A percentile compares a stretch with the other conserved stretches of the same genome.
Conservation (phyloP, 2,797 vertebrate species). For the Salarias fasciatus region DNA sequence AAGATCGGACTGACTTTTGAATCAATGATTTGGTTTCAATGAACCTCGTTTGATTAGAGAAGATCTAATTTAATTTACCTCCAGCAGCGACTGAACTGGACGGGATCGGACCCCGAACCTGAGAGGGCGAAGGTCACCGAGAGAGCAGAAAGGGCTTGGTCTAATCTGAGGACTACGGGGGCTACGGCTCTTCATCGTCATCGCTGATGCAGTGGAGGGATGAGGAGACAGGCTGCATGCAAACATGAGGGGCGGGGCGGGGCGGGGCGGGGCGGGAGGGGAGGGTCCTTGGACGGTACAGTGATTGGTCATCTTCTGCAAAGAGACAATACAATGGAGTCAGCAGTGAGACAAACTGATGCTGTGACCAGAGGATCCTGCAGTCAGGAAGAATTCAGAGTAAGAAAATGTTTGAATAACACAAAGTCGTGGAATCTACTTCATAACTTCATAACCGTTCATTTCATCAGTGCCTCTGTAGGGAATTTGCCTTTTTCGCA, state of each 20-base stretch:
- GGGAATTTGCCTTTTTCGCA: too few relatives aligned
- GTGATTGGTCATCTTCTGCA: slow-evolving; percentile 74
- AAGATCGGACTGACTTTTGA: slow-evolving; percentile 10
- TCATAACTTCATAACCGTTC: too few relatives aligned
- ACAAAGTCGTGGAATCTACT: too few relatives aligned
- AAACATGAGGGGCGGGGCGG: slow-evolving; percentile 23
- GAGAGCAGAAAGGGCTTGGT: slow-evolving; percentile 47
- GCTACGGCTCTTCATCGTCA: slow-evolving; percentile 67
- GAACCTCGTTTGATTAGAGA: slow-evolving; percentile 10
- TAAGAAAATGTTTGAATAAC: too few relatives aligned
- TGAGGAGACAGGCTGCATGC: slow-evolving; percentile 76
- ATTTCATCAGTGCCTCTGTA: too few relatives aligned
- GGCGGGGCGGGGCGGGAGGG: slow-evolving; percentile 34
- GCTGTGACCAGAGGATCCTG: too few relatives aligned
- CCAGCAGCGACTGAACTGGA: slow-evolving; percentile 42
- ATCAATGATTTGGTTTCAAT: slow-evolving; percentile 13
- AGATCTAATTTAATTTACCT: slow-evolving; percentile 19
- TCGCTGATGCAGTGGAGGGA: slow-evolving; percentile 53
- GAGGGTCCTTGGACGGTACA: slow-evolving; percentile 57
- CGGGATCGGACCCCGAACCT: slow-evolving; percentile 50
- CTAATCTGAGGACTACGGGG: slow-evolving; percentile 63
- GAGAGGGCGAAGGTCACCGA: slow-evolving; percentile 41
- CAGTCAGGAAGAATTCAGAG: too few relatives aligned
- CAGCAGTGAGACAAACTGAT: slow-evolving; percentile 1
- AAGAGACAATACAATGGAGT: slow-evolving; percentile 25